These are phyloP conservation scores for Forbesichthys agassizii DNA, from an alignment of 2,113 vertebrate species.

Conservation along the genomic window DNA sequence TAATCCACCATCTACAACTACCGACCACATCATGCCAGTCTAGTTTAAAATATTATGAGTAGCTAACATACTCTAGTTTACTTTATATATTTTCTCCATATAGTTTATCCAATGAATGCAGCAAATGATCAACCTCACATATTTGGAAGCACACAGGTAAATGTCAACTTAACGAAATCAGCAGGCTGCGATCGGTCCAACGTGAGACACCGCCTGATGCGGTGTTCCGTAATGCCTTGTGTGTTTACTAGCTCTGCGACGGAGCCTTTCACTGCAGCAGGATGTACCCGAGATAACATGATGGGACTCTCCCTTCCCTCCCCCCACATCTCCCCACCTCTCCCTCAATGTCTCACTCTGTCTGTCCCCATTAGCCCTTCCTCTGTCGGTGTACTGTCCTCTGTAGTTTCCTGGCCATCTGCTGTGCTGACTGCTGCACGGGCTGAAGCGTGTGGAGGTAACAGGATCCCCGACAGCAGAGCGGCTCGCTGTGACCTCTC, in stretches of 20 bases:
- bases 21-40: too few relatives aligned
- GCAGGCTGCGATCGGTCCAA: background rate
- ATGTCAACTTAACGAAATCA: too few relatives aligned
- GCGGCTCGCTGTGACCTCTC: slow-evolving; percentile 50
- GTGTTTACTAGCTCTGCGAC: slow-evolving; percentile 27
- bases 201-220: slow-evolving; percentile 13
- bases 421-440: slow-evolving; percentile 61
- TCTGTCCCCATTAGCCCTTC: slow-evolving; percentile 13
- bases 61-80: background rate
- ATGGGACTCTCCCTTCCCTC: slow-evolving; percentile 31
- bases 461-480: slow-evolving; percentile 56
- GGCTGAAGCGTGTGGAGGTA: slow-evolving; percentile 59
- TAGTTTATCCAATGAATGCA: background rate
- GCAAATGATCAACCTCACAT: background rate
- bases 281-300: slow-evolving; percentile 44
- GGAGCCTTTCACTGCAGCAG: slow-evolving; percentile 26
- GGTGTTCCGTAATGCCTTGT: slow-evolving; percentile 2
- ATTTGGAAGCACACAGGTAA: background rate
- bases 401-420: slow-evolving; percentile 51
- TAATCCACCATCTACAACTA: too few relatives aligned
- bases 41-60: too few relatives aligned
- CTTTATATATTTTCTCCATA: background rate
- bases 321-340: background rate
- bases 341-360: background rate
- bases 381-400: slow-evolving; percentile 27